Percentiles rank a stretch among this genome's conserved stretches.
These are phyloP conservation scores for Vireo griseus DNA, from an alignment of 2,797 vertebrate species.

Conservation along the genomic window DNA sequence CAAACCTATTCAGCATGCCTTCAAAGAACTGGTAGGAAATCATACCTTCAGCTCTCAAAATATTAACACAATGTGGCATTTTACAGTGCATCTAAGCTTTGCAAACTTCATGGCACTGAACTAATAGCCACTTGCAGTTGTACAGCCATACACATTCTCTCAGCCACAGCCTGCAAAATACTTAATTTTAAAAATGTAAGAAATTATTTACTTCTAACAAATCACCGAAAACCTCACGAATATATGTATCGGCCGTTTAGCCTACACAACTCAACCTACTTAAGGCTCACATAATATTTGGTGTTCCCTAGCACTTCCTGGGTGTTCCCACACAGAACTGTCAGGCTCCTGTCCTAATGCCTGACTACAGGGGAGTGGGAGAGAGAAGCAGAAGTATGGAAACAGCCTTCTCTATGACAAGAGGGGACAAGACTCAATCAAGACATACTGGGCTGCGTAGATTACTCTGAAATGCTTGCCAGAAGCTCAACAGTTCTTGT, in stretches of 20 bases:
- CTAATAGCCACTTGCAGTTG: neutral
- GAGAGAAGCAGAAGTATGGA: neutral
- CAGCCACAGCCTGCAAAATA: neutral
- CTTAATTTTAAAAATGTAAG: neutral
- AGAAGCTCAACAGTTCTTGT: neutral
- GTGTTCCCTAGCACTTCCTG: neutral
- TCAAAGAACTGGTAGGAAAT: neutral
- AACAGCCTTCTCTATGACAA: neutral
- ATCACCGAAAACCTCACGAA: neutral
- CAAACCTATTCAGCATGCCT: neutral
- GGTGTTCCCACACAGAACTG: neutral
- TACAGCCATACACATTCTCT: neutral
- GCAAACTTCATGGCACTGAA: neutral
- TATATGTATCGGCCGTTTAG: neutral
- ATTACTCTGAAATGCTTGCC: neutral
- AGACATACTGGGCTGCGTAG: neutral
- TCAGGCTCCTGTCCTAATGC: neutral
- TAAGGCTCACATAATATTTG: neutral
- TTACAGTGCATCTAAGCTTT: neutral
- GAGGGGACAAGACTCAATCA: neutral
- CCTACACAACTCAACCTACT: neutral
- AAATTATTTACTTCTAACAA: neutral
- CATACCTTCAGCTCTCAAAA: neutral
- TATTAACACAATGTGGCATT: neutral
- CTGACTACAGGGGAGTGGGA: neutral